Evolutionary conservation across 1,140 invertebrate species (phyloP).

Genomic region (Caenorhabditis elegans): WBcel235 BX284603.4:9229501-9230000

Average conservation of each 20-base stretch:
- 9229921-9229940: conserved; percentile 39
- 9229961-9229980: conserved; percentile 45
- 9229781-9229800: background rate
- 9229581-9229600: conserved; percentile 48
- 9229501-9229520: conserved; percentile 50
- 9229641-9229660: conserved; percentile 33
- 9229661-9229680: conserved; percentile 32
- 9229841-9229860: conserved; percentile 32
- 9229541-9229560: background rate
- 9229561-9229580: background rate
- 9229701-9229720: background rate
- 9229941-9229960: conserved; percentile 45
- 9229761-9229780: background rate
- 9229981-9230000: conserved; percentile 46
- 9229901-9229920: background rate
- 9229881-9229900: background rate
- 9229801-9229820: conserved; percentile 37
- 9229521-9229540: conserved; percentile 45
- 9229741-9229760: background rate
- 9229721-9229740: background rate
- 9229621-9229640: conserved; percentile 32
- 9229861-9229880: conserved; percentile 21
- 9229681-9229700: background rate
- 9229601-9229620: conserved; percentile 34
- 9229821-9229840: background rate